Evolutionary conservation across 1,140 invertebrate genomes (phyloP).

Genomic region (Luehdorfia chinensis): DNA sequence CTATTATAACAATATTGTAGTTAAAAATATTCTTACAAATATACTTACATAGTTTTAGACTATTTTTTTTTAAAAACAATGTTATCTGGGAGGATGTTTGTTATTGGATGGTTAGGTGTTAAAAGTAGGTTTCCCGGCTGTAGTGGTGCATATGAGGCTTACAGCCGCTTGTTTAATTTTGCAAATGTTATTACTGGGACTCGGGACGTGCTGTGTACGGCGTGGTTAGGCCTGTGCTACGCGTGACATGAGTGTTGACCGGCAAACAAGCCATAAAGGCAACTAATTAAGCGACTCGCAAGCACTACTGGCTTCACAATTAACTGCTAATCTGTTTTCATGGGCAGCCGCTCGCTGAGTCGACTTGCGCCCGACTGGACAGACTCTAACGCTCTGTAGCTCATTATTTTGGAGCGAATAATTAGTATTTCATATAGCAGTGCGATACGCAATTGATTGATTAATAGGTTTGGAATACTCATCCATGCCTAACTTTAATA

Average conservation of each 20-base stretch:
- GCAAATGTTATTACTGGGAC: conserved; percentile 55
- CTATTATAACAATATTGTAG: conserved; percentile 10
- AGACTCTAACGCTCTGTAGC: conserved; percentile 2
- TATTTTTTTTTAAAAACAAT: too few species aligned
- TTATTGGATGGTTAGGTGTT: conserved; percentile 36
- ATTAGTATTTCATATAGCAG: background rate
- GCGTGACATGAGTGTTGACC: conserved; percentile 30
- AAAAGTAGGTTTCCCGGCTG: conserved; percentile 26
- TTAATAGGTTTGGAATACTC: background rate
- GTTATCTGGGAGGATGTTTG: too few species aligned
- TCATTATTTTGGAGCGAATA: conserved; percentile 4
- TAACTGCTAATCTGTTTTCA: conserved; percentile 42
- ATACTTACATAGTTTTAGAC: too few species aligned
- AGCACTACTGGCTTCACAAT: conserved; percentile 36
- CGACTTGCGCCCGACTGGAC: conserved; percentile 10
- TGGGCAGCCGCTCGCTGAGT: conserved; percentile 9
- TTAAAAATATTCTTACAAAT: too few species aligned
- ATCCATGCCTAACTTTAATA: background rate
- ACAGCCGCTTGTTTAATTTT: conserved; percentile 54
- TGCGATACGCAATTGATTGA: background rate
- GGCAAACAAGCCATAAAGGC: conserved; percentile 54
- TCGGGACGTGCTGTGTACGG: conserved; percentile 10
- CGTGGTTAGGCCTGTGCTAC: conserved; percentile 12
- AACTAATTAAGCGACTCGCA: conserved; percentile 53
- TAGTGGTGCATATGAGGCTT: conserved; percentile 28